phyloP scores from a whole-genome alignment of 2,888 invertebrate species.

The Trichopria drosophilae region DNA sequence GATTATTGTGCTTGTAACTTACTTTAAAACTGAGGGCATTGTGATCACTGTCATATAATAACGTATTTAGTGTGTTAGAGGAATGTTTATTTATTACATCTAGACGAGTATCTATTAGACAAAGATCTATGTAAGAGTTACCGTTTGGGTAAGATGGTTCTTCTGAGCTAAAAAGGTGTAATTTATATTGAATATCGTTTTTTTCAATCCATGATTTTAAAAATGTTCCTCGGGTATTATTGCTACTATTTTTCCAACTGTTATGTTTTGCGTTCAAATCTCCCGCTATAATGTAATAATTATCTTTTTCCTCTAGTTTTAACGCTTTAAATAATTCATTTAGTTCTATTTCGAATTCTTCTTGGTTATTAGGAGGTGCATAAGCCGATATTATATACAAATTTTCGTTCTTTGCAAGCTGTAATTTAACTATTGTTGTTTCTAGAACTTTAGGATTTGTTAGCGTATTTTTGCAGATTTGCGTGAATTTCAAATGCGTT shows the following conservation, averaged over 20 bases:
- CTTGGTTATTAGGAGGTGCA: neutral
- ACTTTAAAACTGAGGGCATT: slow-evolving; percentile 9
- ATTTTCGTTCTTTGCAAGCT: neutral
- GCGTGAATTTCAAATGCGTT: neutral
- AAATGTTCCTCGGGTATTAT: neutral
- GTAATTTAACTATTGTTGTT: slow-evolving; percentile 3
- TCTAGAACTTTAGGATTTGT: neutral
- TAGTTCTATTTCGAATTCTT: neutral
- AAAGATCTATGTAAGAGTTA: slow-evolving; percentile 25
- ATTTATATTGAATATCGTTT: slow-evolving; percentile 11
- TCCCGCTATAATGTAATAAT: neutral
- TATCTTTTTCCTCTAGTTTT: neutral
- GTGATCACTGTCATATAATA: slow-evolving; percentile 23
- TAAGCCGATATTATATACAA: slow-evolving; percentile 1
- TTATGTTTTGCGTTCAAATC: neutral
- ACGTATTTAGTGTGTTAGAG: slow-evolving; percentile 6
- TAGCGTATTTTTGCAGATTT: neutral
- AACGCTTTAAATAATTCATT: neutral
- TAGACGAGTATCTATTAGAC: slow-evolving; percentile 18
- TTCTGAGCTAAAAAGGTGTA: slow-evolving; percentile 8
- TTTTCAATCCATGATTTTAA: slow-evolving; percentile 13
- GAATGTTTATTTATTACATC: neutral
- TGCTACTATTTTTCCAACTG: neutral
- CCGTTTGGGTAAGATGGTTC: slow-evolving; percentile 16
- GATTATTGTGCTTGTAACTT: neutral